These are phyloP conservation scores for Habrosyne pyritoides DNA, from an alignment of 2,888 invertebrate species.

Conservation along the genomic window DNA sequence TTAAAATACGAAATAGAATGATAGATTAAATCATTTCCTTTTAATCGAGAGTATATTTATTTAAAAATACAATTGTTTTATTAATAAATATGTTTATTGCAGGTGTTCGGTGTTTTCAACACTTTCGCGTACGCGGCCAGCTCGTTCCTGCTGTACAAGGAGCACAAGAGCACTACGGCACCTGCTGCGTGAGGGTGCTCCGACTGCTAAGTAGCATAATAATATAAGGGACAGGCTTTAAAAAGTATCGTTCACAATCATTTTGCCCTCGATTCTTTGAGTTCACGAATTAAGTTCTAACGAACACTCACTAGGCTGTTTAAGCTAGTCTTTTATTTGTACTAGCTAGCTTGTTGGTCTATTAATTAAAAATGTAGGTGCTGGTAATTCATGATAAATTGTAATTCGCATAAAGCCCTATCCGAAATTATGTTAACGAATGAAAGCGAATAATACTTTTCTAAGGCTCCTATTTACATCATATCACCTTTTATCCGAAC, in stretches of 20 bases:
- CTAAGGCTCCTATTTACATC: background rate
- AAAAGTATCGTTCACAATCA: slow-evolving; percentile 35
- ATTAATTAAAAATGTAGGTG: too few species aligned
- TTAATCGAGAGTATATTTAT: background rate
- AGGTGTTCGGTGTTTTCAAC: slow-evolving; percentile 93
- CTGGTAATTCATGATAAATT: too few species aligned
- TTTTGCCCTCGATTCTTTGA: slow-evolving; percentile 34
- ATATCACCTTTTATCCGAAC: background rate
- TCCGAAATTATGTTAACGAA: too few species aligned
- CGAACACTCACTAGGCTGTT: too few species aligned
- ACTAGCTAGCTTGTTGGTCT: too few species aligned
- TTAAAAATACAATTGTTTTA: background rate
- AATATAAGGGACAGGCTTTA: slow-evolving; percentile 34
- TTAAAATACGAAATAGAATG: background rate
- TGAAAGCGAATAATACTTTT: slow-evolving; percentile 5
- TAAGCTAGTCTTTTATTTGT: too few species aligned
- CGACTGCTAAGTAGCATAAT: slow-evolving; percentile 19
- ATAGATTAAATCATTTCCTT: background rate
- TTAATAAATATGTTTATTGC: slow-evolving; percentile 46
- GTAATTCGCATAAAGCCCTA: too few species aligned
- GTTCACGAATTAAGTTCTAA: background rate
- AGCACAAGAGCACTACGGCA: slow-evolving; percentile 83
- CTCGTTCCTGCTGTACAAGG: slow-evolving; percentile 88
- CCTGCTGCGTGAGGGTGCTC: slow-evolving; percentile 40
- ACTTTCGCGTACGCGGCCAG: slow-evolving; percentile 90